Conservation (phyloP, 2,888 invertebrate genomes). For the Mimachlamys varia region DNA sequence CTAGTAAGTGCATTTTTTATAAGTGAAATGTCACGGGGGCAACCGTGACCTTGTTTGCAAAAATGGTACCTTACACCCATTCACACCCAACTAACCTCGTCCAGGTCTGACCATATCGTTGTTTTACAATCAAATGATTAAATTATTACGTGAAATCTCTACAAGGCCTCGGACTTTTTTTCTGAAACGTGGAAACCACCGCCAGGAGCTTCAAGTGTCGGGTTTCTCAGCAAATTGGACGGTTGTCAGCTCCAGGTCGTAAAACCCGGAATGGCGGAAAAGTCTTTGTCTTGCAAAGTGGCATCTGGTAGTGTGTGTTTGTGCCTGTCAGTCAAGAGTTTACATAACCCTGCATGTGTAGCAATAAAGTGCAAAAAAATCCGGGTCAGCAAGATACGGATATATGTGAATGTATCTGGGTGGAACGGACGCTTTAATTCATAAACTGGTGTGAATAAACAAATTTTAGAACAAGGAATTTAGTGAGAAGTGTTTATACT, state of each 20-base stretch:
- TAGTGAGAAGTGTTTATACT: neutral
- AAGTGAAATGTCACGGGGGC: neutral
- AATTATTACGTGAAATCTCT: slow-evolving; percentile 27
- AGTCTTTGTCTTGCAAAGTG: slow-evolving; percentile 36
- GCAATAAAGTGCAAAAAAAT: slow-evolving; percentile 33
- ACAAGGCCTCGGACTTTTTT: neutral
- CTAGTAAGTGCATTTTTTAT: neutral
- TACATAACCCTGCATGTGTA: slow-evolving; percentile 34
- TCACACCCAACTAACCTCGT: neutral
- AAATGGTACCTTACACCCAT: neutral
- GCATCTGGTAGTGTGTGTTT: slow-evolving; percentile 32
- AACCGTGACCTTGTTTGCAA: neutral
- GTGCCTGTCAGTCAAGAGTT: slow-evolving; percentile 36
- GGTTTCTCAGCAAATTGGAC: slow-evolving; percentile 31
- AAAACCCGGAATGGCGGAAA: slow-evolving; percentile 33
- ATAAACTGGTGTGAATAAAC: neutral
- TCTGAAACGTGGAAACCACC: slow-evolving; percentile 26
- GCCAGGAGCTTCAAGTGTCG: slow-evolving; percentile 6
- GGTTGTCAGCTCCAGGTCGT: slow-evolving; percentile 6
- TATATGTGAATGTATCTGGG: slow-evolving; percentile 36
- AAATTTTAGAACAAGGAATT: neutral
- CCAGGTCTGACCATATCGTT: neutral
- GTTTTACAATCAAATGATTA: slow-evolving; percentile 24
- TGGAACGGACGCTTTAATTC: slow-evolving; percentile 34
- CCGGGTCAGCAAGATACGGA: slow-evolving; percentile 31